Evolutionary conservation across 2,113 vertebrate genomes (phyloP).

Genomic region (Hemibagrus wyckioides): DNA sequence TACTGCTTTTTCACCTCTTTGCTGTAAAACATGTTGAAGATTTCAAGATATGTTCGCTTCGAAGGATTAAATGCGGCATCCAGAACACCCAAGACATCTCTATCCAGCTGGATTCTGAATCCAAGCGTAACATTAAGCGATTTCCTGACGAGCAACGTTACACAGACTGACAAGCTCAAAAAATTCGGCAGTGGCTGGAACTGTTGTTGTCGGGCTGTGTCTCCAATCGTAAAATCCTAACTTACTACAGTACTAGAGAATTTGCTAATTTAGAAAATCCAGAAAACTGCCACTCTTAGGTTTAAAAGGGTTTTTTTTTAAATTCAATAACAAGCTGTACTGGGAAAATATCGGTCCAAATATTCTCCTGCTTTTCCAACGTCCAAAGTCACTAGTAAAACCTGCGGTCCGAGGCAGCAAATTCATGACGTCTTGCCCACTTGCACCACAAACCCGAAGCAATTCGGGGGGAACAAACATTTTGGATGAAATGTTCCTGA

Average conservation of each 20-base stretch:
- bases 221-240: neutral
- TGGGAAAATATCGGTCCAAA: neutral
- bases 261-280: neutral
- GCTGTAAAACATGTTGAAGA: neutral
- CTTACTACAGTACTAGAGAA: neutral
- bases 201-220: neutral
- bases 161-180: neutral
- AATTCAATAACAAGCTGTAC: neutral
- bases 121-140: neutral
- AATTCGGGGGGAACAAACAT: too few species aligned
- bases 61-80: neutral
- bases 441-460: neutral
- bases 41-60: neutral
- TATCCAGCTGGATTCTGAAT: neutral
- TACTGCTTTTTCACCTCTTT: neutral
- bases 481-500: neutral
- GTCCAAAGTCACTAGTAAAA: neutral
- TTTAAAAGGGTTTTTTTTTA: neutral
- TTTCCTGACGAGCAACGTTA: neutral
- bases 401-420: neutral
- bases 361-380: neutral
- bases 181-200: neutral
- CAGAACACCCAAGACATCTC: neutral
- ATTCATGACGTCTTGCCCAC: neutral
- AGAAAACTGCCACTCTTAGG: neutral